Evolutionary conservation across 2,797 vertebrate species (phyloP).

Genomic region (Melanotaenia maccullochi): DNA sequence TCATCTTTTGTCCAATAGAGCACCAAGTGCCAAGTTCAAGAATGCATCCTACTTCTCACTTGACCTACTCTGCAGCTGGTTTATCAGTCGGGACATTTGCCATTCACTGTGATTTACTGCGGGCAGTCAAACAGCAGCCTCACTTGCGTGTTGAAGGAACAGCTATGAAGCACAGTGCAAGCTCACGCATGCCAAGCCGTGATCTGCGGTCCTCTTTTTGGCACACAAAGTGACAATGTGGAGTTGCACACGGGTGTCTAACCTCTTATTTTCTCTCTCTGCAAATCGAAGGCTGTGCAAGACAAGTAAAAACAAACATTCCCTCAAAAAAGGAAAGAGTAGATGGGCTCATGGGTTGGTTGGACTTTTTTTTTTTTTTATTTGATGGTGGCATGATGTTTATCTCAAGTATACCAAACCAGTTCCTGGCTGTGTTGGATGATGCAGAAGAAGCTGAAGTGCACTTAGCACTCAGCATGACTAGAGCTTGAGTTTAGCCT

Average conservation of each 20-base stretch:
- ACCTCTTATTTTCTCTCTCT: conserved; percentile 46
- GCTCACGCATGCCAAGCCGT: conserved; percentile 42
- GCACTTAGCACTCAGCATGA: conserved; percentile 15
- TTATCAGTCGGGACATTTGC: conserved; percentile 34
- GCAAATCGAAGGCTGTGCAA: conserved; percentile 30
- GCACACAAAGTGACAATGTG: conserved; percentile 44
- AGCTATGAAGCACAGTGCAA: conserved; percentile 27
- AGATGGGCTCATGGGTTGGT: conserved; percentile 12
- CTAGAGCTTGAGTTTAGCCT: conserved; percentile 15
- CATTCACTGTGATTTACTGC: conserved; percentile 19
- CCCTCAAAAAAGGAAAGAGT: conserved; percentile 24
- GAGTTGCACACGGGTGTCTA: conserved; percentile 37
- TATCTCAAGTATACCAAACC: conserved; percentile 23
- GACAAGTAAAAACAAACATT: conserved; percentile 47
- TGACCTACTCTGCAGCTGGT: conserved; percentile 1
- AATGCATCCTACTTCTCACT: conserved; percentile 22
- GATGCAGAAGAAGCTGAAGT: conserved; percentile 18
- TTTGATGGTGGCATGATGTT: conserved; percentile 22
- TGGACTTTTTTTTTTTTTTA: not conserved
- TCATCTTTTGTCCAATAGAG: conserved; percentile 47
- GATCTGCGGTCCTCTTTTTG: conserved; percentile 44
- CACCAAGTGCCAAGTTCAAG: conserved; percentile 29
- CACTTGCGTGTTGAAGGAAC: conserved; percentile 26
- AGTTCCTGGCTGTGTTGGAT: conserved; percentile 45
- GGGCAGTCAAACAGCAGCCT: conserved; percentile 37